Conservation (phyloP, 2,888 invertebrate species). For the Drosophila pegasa region DNA sequence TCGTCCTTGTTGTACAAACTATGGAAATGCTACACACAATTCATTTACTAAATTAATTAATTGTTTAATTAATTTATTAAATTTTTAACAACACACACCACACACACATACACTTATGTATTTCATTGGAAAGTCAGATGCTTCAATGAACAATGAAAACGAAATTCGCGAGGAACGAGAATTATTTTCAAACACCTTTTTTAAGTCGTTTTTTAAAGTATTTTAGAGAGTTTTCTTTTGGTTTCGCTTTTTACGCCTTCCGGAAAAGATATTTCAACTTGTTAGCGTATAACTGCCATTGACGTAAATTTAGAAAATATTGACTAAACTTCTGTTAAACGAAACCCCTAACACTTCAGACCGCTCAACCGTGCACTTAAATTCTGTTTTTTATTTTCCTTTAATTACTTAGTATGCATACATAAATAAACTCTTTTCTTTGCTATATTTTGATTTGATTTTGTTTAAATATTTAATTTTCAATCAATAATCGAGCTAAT, state of each 20-base stretch:
- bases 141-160: slow-evolving; percentile 50
- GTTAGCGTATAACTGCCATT: slow-evolving; percentile 62
- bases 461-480: neutral
- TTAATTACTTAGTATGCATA: slow-evolving; percentile 18
- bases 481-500: slow-evolving; percentile 24
- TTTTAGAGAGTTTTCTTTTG: slow-evolving; percentile 19
- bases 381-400: slow-evolving; percentile 24
- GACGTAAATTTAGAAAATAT: slow-evolving; percentile 33
- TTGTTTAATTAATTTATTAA: slow-evolving; percentile 12
- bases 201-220: slow-evolving; percentile 46
- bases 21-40: slow-evolving; percentile 21
- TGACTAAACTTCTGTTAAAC: slow-evolving; percentile 32
- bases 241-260: slow-evolving; percentile 20
- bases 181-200: slow-evolving; percentile 21
- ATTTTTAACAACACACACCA: slow-evolving; percentile 2
- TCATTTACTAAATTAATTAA: slow-evolving; percentile 20
- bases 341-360: slow-evolving; percentile 30
- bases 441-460: slow-evolving; percentile 41
- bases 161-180: slow-evolving; percentile 28
- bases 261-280: slow-evolving; percentile 20
- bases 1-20: slow-evolving; percentile 54
- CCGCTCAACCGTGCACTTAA: slow-evolving; percentile 58
- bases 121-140: slow-evolving; percentile 54
- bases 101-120: slow-evolving; percentile 14
- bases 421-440: slow-evolving; percentile 40